Evolutionary conservation across 1,140 invertebrate species (phyloP).

Genomic region (Rhopalosiphum maidis): DNA sequence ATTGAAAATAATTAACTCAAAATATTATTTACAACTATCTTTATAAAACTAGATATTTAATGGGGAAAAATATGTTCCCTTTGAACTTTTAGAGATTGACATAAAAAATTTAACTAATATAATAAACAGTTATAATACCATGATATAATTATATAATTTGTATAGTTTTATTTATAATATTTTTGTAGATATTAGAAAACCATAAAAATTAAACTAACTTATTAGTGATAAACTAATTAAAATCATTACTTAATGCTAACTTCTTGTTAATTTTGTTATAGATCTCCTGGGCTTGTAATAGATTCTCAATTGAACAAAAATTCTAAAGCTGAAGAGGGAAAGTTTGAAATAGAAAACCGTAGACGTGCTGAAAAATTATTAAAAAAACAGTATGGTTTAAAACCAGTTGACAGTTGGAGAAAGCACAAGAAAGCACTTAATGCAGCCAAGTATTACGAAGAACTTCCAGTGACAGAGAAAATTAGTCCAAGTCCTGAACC

Average conservation of each 20-base stretch:
- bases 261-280: conserved; percentile 2
- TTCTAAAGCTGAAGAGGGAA: conserved; percentile 24
- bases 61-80: not conserved
- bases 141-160: too few relatives aligned
- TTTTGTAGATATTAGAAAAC: not conserved
- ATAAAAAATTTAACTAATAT: too few relatives aligned
- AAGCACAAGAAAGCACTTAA: conserved; percentile 53
- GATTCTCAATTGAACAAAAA: conserved; percentile 37
- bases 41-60: too few relatives aligned
- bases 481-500: conserved; percentile 1
- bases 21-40: not conserved
- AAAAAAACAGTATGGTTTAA: conserved; percentile 53
- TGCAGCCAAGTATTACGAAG: conserved; percentile 43
- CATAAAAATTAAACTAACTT: not conserved
- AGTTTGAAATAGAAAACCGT: conserved; percentile 52
- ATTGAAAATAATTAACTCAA: not conserved
- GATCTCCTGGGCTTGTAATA: conserved; percentile 30
- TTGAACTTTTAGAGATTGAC: too few relatives aligned
- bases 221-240: not conserved
- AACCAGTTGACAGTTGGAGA: conserved; percentile 54
- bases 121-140: too few relatives aligned
- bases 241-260: not conserved
- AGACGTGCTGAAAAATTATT: conserved; percentile 50
- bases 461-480: conserved; percentile 42
- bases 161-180: not conserved